Conservation (phyloP, 2,888 invertebrate genomes). For the Griposia aprilina region DNA sequence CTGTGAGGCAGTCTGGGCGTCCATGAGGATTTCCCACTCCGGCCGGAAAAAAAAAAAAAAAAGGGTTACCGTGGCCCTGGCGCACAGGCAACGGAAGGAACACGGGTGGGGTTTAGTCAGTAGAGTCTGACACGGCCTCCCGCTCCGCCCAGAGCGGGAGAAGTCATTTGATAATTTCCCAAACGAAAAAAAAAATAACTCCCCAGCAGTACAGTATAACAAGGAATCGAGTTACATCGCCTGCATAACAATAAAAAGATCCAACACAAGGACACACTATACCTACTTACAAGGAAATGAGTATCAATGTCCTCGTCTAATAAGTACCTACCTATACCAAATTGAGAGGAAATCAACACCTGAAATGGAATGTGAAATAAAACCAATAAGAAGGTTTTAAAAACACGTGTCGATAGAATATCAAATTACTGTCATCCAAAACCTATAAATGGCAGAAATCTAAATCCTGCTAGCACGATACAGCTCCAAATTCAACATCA, state of each 20-base stretch:
- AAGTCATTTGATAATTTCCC: too few species aligned
- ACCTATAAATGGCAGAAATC: constrained; percentile 30
- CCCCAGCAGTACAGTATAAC: neutral
- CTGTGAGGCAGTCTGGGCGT: too few species aligned
- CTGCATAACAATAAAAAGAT: constrained; percentile 22
- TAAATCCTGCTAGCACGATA: constrained; percentile 42
- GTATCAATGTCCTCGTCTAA: constrained; percentile 19
- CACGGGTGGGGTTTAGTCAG: too few species aligned
- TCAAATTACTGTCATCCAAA: constrained; percentile 45
- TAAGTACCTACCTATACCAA: neutral
- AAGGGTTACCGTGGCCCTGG: too few species aligned
- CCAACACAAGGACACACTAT: constrained; percentile 10
- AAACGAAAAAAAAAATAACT: too few species aligned
- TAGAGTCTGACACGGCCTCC: too few species aligned
- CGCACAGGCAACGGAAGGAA: too few species aligned
- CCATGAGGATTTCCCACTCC: too few species aligned
- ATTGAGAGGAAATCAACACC: constrained; percentile 27
- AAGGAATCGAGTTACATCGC: constrained; percentile 16
- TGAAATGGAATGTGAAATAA: constrained; percentile 24
- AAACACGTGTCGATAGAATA: constrained; percentile 28
- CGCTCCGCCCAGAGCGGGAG: too few species aligned
- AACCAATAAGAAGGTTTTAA: neutral
- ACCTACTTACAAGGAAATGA: constrained; percentile 13
- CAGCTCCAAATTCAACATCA: constrained; percentile 59
- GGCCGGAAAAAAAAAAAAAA: too few species aligned